Percentiles rank a stretch among this genome's conserved stretches.
Conservation (phyloP, 2,888 invertebrate genomes). For the Leptothorax acervorum region DNA sequence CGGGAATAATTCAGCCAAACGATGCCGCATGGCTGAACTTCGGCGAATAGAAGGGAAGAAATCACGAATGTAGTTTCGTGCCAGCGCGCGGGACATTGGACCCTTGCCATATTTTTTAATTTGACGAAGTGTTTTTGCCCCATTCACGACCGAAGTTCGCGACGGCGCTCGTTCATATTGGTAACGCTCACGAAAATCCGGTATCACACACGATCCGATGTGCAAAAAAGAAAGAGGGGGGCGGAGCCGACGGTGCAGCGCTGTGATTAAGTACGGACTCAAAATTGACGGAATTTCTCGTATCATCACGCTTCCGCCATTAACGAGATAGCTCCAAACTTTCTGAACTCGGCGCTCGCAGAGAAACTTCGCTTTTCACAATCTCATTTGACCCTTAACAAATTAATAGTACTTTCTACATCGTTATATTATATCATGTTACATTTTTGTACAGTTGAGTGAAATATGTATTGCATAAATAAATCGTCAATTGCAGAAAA, state of each 20-base stretch:
- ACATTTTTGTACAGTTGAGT: not conserved
- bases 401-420: constrained; percentile 36
- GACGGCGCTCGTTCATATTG: constrained; percentile 53
- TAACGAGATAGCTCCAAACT: constrained; percentile 48
- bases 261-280: constrained; percentile 32
- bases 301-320: constrained; percentile 41
- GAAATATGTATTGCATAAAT: not conserved
- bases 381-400: constrained; percentile 45
- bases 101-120: constrained; percentile 75
- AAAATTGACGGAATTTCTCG: constrained; percentile 49
- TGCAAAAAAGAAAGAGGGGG: not conserved
- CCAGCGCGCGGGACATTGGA: constrained; percentile 65
- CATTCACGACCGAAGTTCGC: constrained; percentile 62
- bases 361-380: constrained; percentile 41
- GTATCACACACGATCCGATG: constrained; percentile 5
- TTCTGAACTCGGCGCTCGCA: constrained; percentile 15
- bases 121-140: constrained; percentile 71
- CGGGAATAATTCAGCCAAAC: constrained; percentile 65
- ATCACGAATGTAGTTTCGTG: constrained; percentile 65
- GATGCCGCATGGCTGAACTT: constrained; percentile 59
- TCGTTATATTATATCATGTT: constrained; percentile 2
- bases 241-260: not conserved
- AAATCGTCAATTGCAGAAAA: not conserved
- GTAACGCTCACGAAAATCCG: constrained; percentile 50
- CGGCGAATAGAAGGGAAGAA: constrained; percentile 64